Evolutionary conservation across 1,140 invertebrate genomes (phyloP).

Genomic region (Drosophila pseudoobscura): DNA sequence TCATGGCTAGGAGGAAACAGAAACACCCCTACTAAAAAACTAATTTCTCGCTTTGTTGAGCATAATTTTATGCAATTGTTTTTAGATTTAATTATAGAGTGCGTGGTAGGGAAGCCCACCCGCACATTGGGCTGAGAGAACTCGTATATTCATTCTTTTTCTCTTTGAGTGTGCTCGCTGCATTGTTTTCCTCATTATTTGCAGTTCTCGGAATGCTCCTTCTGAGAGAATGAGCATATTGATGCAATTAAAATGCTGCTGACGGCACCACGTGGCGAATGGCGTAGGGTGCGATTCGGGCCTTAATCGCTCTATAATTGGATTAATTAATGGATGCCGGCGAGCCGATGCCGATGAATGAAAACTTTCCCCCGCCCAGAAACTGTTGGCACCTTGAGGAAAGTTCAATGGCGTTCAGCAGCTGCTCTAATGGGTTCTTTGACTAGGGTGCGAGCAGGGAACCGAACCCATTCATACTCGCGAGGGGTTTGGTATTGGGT

Average conservation of each 20-base stretch:
- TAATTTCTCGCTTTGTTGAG: conserved; percentile 72
- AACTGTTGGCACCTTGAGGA: conserved; percentile 26
- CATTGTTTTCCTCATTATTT: conserved; percentile 8
- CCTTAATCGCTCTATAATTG: conserved; percentile 47
- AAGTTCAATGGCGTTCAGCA: conserved; percentile 64
- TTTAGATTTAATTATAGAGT: conserved; percentile 59
- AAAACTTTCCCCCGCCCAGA: not conserved
- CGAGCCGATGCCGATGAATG: not conserved
- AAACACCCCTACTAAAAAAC: conserved; percentile 66
- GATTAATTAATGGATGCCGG: conserved; percentile 42
- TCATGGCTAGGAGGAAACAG: conserved; percentile 31
- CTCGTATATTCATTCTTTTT: conserved; percentile 24
- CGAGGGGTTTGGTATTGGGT: conserved; percentile 20
- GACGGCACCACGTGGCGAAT: conserved; percentile 27
- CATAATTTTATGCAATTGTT: conserved; percentile 80
- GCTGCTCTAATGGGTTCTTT: conserved; percentile 57
- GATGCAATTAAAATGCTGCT: conserved; percentile 34
- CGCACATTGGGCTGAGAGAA: conserved; percentile 7
- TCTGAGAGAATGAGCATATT: conserved; percentile 10
- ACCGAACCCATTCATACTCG: conserved; percentile 7
- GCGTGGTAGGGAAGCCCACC: conserved; percentile 5
- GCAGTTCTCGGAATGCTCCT: conserved; percentile 1
- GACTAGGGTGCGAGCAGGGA: conserved; percentile 23
- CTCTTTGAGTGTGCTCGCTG: not conserved
- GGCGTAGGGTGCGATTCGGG: conserved; percentile 19